Base-by-base conservation (phyloP, 2,797 vertebrate genomes). In the Liasis olivaceus region DNA sequence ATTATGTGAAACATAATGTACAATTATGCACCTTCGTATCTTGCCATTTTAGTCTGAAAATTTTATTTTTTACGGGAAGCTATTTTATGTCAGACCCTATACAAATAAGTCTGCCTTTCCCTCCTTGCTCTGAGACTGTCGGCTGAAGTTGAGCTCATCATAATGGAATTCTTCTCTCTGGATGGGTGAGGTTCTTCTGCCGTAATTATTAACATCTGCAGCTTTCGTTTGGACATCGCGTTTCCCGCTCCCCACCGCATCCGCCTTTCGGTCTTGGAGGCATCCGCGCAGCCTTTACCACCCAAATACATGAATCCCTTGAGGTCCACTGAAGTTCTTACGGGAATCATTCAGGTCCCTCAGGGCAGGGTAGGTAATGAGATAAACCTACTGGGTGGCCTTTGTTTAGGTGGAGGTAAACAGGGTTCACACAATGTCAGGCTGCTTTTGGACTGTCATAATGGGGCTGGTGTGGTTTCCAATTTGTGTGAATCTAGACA, bases 181-280 rank as follows among this genome's bases (percentile, higher is more conserved):
- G 93, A 94, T 94, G 96, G 97, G 96, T 95, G 96, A 96, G 96
- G 95, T 95, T 92, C 51, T 92, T 93, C 0, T 69, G 31, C 92
- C 93, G n/a, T 94, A 93, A 97, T 97, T 92, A n/a, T 93, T 96
- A 96, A 96, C 97, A 97, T 96, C 94, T 97, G 97, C 95, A 1
- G 93, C 87, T 93, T 94, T 91, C 0, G 31, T 66, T 90, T 5
- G 17, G 86, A 84, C 93, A 92, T 93, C 95, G 86, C 89, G 90
- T 85, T 36, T 20, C 51, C 24, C 4, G 42, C 26, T 26, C 22
- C 13, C 5, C 14, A 2, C 13, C 4, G 9, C 58, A 2, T 60
- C 88, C 14, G 66, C 85, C 22, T 42, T 14, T 84, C 8, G 7
- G 24, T 69, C 62, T 28, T 47, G n/a, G 20, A 72, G 77, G 47